Percentiles rank a stretch among this genome's conserved stretches.
These are phyloP conservation scores for Triplophysa tibetana DNA, from an alignment of 2,113 vertebrate species.

Conservation along the genomic window DNA sequence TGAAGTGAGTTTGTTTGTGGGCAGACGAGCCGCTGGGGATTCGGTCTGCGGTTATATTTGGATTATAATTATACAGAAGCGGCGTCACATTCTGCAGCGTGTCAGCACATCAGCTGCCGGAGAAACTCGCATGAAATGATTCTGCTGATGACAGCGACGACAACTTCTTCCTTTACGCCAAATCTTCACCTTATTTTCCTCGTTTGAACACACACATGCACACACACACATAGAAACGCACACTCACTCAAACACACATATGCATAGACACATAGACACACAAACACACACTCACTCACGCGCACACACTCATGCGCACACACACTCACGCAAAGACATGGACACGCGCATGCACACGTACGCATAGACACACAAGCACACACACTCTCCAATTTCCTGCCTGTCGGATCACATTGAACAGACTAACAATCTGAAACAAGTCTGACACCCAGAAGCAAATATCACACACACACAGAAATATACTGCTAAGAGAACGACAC, in stretches of 20 bases:
- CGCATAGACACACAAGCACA: not conserved
- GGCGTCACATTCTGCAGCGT: slow-evolving; percentile 19
- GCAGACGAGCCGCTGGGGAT: slow-evolving; percentile 28
- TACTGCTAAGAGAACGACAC: not conserved
- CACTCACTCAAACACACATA: too few relatives aligned
- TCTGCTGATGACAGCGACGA: slow-evolving; percentile 11
- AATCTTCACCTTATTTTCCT: too few relatives aligned
- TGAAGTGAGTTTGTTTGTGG: slow-evolving; percentile 36
- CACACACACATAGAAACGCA: too few relatives aligned
- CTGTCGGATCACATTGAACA: slow-evolving; percentile 51
- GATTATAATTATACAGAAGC: slow-evolving; percentile 31
- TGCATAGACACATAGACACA: too few relatives aligned
- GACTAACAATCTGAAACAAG: slow-evolving; percentile 50
- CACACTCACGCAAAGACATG: too few relatives aligned
- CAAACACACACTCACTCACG: not conserved
- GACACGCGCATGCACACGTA: not conserved
- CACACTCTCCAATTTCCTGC: slow-evolving; percentile 55
- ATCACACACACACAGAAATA: not conserved
- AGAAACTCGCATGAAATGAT: slow-evolving; percentile 26
- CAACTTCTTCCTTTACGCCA: too few relatives aligned
- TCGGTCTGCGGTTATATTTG: slow-evolving; percentile 24
- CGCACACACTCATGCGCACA: too few relatives aligned
- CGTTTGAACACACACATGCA: too few relatives aligned
- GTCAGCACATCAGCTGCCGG: slow-evolving; percentile 30
- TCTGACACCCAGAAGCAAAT: slow-evolving; percentile 50